A percentile compares a stretch with the other conserved stretches of the same genome.
Conservation (phyloP, 2,797 vertebrate species). For the Enteromius mattozi region DNA sequence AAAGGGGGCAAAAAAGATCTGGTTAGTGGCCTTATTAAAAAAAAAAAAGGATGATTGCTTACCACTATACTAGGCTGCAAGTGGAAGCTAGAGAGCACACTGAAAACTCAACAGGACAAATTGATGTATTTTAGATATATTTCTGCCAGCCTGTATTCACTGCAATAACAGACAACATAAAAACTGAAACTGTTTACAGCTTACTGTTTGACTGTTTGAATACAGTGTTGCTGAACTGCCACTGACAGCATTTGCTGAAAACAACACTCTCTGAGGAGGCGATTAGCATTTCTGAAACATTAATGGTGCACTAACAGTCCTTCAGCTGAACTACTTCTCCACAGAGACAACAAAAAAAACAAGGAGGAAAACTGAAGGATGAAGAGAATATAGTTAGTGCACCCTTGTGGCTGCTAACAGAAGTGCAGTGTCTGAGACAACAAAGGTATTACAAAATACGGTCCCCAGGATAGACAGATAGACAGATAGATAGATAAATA, state of each 20-base stretch:
- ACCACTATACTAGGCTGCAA: not conserved
- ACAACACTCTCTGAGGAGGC: not conserved
- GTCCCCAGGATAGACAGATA: not conserved
- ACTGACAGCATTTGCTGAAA: not conserved
- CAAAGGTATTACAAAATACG: not conserved
- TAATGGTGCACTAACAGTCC: not conserved
- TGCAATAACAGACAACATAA: not conserved
- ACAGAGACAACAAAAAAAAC: not conserved
- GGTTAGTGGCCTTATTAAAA: too few species aligned
- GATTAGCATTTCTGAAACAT: constrained; percentile 35
- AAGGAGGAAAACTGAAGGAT: not conserved
- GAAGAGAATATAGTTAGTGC: constrained; percentile 9
- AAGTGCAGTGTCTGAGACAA: constrained; percentile 14
- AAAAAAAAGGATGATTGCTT: not conserved
- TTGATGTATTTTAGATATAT: not conserved
- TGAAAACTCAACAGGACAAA: not conserved
- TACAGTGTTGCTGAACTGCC: not conserved
- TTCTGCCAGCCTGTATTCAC: not conserved
- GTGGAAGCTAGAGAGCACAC: not conserved
- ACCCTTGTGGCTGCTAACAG: constrained; percentile 49
- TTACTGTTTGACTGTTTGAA: not conserved
- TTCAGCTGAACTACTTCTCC: constrained; percentile 1
- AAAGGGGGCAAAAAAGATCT: not conserved
- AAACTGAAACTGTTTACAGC: not conserved
- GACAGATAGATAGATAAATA: not conserved